Evolutionary conservation across 2,888 invertebrate genomes (phyloP).

Genomic region (Meganola albula): DNA sequence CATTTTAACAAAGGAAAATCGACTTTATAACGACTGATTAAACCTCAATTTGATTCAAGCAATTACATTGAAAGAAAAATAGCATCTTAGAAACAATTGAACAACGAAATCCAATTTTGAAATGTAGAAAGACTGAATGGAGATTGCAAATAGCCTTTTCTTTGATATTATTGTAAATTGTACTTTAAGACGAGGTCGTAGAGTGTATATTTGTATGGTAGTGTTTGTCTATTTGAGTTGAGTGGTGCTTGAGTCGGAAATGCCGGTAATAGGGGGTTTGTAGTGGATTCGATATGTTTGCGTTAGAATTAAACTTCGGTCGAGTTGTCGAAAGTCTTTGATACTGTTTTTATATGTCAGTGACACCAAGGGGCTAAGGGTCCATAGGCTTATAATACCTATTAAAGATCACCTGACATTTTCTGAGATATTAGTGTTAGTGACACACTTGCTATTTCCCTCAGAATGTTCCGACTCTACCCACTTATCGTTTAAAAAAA

Average conservation of each 20-base stretch:
- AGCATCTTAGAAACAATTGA: constrained; percentile 11
- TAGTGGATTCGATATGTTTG: constrained; percentile 60
- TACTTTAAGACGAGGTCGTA: constrained; percentile 13
- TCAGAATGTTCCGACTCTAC: too few species aligned
- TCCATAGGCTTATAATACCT: too few species aligned
- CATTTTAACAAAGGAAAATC: constrained; percentile 23
- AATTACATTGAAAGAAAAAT: constrained; percentile 9
- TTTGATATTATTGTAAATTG: background rate
- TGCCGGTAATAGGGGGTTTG: constrained; percentile 61
- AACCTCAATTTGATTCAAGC: constrained; percentile 1
- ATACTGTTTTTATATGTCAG: constrained; percentile 18
- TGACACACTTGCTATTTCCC: too few species aligned
- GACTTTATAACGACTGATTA: constrained; percentile 19
- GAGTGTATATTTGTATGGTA: constrained; percentile 22
- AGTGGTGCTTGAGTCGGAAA: constrained; percentile 44
- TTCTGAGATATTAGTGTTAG: too few species aligned
- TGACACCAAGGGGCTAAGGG: too few species aligned
- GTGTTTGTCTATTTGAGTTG: constrained; percentile 18
- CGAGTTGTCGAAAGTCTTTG: constrained; percentile 1
- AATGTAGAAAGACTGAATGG: background rate
- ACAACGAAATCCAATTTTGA: constrained; percentile 18
- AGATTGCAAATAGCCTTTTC: constrained; percentile 1
- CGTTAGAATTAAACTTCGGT: constrained; percentile 10
- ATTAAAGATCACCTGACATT: too few species aligned
- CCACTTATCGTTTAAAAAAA: too few species aligned